Percentiles rank a stretch among this genome's conserved stretches.
These are phyloP conservation scores for Steinernema scapterisci DNA, from an alignment of 2,888 invertebrate genomes.

Conservation along the genomic window DNA sequence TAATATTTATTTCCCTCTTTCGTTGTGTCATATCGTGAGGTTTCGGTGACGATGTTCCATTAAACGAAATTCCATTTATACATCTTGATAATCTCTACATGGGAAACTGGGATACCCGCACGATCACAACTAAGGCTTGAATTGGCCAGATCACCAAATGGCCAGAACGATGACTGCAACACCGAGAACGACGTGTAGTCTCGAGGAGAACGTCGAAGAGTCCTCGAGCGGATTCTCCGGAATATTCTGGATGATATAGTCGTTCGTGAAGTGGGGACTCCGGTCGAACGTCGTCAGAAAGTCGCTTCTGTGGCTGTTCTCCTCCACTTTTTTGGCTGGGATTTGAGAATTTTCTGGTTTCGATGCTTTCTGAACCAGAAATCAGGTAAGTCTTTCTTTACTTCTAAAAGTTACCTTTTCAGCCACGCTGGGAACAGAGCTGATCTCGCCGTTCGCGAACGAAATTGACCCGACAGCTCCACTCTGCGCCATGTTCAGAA, in stretches of 20 bases:
- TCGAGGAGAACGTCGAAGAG: too few relatives aligned
- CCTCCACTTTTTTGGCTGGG: neutral
- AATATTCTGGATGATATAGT: neutral
- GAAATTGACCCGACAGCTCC: slow-evolving; percentile 23
- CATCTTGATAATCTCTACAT: too few relatives aligned
- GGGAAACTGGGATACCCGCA: too few relatives aligned
- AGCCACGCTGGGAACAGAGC: neutral
- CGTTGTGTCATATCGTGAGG: slow-evolving; percentile 6
- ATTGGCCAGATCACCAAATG: too few relatives aligned
- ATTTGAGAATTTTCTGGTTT: neutral
- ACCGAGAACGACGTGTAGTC: too few relatives aligned
- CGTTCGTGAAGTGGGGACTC: neutral
- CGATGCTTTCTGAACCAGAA: neutral
- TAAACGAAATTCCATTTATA: too few relatives aligned
- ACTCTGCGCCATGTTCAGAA: slow-evolving; percentile 17
- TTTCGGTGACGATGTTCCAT: neutral
- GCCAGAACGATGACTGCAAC: too few relatives aligned
- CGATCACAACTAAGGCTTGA: too few relatives aligned
- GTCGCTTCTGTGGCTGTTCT: neutral
- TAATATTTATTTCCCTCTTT: slow-evolving; percentile 15
- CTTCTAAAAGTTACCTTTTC: neutral
- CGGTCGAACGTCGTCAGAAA: neutral
- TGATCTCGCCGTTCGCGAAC: slow-evolving; percentile 8
- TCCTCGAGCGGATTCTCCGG: neutral
- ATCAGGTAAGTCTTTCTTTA: neutral